Base-by-base conservation (phyloP, 2,113 vertebrate genomes). In the Chelonoidis abingdonii region DNA sequence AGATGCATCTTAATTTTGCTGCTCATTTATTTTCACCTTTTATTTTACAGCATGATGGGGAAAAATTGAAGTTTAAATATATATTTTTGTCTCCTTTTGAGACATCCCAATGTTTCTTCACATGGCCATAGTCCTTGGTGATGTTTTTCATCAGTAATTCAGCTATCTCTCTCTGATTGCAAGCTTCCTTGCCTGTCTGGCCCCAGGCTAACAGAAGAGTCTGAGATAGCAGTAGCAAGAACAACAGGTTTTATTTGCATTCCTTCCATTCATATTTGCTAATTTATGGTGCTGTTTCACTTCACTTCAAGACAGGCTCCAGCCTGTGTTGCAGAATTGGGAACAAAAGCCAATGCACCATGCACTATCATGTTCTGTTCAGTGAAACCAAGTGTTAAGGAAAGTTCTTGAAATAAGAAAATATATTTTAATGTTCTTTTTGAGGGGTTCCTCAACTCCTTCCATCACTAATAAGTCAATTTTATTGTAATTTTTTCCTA, bases 181-280 rank as follows among this genome's bases (percentile, higher is more conserved):
- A 21, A 88, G 49, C 84, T 80, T 83, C 38, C 56, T 84, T 85
- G 69, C 10, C 29, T 92, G 83, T 22, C 88, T 54, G 62, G 50
- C 76, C 56, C 47, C 80, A 54, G 53, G 49, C 88, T 85, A 76
- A 21, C 2, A 44, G 49, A 59, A 54, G 80, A 54, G 62, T 19
- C 80, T 56, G 75, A 83, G 79, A 35, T 83, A 81, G 35, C 17
- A 56, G 1, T 82, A 75, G 54, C 29, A 83, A 80, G 65, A 94
- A 83, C 62, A 87, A 52, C 82, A 93, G 56, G 81, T 94, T 88
- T 35, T 86, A 76, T 95, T 92, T 93, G 65, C 49, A 21, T 87
- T 93, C 80, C 82, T 78, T 90, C 75, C 84, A 80, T 19, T 53
- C 72, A 1, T 41, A 53, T 81, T 89, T 93, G 38, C 84, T 89